These are phyloP conservation scores for Phenganax stokvisi DNA, from an alignment of 92 coral and sea anemone genomes.

Conservation along the genomic window DNA sequence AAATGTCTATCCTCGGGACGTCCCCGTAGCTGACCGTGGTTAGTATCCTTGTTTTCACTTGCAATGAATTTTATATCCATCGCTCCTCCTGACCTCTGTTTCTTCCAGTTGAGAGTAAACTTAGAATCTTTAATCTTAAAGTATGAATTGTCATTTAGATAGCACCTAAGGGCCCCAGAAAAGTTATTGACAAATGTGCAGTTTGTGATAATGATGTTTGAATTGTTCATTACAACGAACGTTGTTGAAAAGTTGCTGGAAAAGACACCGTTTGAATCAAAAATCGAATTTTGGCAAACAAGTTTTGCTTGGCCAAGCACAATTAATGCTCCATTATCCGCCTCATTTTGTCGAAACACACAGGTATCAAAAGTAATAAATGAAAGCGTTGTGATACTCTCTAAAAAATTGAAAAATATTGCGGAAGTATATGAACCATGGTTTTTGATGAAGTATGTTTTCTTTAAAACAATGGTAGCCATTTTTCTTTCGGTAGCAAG, in stretches of 20 bases:
- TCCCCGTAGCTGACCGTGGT: slow-evolving; percentile 7
- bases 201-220: neutral
- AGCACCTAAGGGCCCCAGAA: neutral
- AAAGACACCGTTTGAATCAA: neutral
- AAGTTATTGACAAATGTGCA: slow-evolving; percentile 25
- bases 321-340: neutral
- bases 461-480: neutral
- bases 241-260: neutral
- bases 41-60: slow-evolving; percentile 11
- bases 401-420: neutral
- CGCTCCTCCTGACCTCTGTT: slow-evolving; percentile 29
- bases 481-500: neutral
- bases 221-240: slow-evolving; percentile 12
- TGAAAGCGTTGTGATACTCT: neutral
- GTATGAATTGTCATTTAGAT: neutral
- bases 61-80: slow-evolving; percentile 17
- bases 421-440: neutral
- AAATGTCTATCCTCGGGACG: slow-evolving; percentile 34
- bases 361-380: neutral
- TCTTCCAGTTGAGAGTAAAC: slow-evolving; percentile 20
- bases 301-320: neutral
- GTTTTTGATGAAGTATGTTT: neutral
- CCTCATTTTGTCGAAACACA: neutral
- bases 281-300: neutral
- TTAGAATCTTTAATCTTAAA: slow-evolving; percentile 21